Base-by-base conservation (phyloP, 2,113 vertebrate species). In the human (Homo sapiens) region DNA sequence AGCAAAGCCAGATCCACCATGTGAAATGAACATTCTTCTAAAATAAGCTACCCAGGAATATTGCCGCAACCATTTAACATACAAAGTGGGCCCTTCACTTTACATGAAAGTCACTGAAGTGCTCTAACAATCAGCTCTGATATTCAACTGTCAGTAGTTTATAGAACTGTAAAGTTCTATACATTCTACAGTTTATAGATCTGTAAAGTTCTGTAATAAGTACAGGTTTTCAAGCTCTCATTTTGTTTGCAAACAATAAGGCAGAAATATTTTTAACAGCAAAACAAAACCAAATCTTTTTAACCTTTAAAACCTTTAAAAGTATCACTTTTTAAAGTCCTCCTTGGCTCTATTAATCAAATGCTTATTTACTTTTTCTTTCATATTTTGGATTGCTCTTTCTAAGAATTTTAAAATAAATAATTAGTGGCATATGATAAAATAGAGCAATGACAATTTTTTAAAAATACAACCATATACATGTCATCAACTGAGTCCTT, bases 391-490 rank as follows among this genome's bases (percentile, higher is more conserved):
- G 2, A 50, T 80, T 72, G 20, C 17, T 40, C 25, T 84, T 87
- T 89, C 64, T 91, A 96, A 79, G 59, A 90, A 91, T 75, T 86
- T 68, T 70, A 48, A 93, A 89, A 45, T 55, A 80, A 95, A 55
- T 68, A 72, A 87, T 35, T 79, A 83, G 5, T 76, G n/a, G 35
- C 43, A 13, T 1, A 5, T 5, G 12, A 90, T 90, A 64, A 95
- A 96, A 93, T 16, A 90, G 30, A 82, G 11, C 10, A 75, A 7
- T 10, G 27, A 83, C 18, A 27, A 57, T 93, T 70, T 59, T 59
- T 68, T 76, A 75, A 55, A 92, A 61, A 80, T 6, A 92, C 18
- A 94, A n/a, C 3, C 80, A 11, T 14, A 40, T 68, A 50, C 13
- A 55, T 75, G 22, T 52, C 7, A 93, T 66, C 20, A 16, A 23